Conservation (phyloP, 2,113 vertebrate species). For the Campylomormyrus numenius region DNA sequence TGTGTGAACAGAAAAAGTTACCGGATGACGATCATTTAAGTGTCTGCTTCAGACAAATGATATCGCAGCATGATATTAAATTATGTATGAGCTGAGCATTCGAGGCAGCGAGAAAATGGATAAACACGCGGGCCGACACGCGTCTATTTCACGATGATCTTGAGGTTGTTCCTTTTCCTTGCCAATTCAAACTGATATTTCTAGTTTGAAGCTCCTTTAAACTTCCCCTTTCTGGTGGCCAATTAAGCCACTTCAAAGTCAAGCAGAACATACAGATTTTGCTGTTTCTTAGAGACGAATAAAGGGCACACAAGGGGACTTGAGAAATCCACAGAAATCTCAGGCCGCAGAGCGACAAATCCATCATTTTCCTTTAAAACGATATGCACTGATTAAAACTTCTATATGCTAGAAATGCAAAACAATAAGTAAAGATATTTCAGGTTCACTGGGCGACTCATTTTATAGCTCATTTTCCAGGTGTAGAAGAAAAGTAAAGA, state of each 20-base stretch:
- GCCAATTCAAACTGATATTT: constrained; percentile 40
- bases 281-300: constrained; percentile 17
- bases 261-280: constrained; percentile 16
- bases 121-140: not conserved
- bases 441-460: not conserved
- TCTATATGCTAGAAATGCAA: constrained; percentile 5
- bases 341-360: constrained; percentile 30
- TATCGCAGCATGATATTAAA: not conserved
- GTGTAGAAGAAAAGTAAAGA: not conserved
- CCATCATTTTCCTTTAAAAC: constrained; percentile 17
- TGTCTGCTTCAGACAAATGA: not conserved
- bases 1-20: not conserved
- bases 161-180: not conserved
- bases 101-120: not conserved
- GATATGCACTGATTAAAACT: constrained; percentile 32
- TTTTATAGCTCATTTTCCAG: not conserved
- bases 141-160: not conserved
- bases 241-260: constrained; percentile 46
- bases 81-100: constrained; percentile 3
- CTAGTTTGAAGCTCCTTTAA: constrained; percentile 51
- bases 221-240: constrained; percentile 42
- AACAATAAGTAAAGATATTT: not conserved
- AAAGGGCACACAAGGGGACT: constrained; percentile 26
- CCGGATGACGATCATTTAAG: not conserved
- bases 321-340: not conserved